A percentile compares a stretch with the other conserved stretches of the same genome.
Conservation (phyloP, 2,113 vertebrate species). For the Candoia aspera region DNA sequence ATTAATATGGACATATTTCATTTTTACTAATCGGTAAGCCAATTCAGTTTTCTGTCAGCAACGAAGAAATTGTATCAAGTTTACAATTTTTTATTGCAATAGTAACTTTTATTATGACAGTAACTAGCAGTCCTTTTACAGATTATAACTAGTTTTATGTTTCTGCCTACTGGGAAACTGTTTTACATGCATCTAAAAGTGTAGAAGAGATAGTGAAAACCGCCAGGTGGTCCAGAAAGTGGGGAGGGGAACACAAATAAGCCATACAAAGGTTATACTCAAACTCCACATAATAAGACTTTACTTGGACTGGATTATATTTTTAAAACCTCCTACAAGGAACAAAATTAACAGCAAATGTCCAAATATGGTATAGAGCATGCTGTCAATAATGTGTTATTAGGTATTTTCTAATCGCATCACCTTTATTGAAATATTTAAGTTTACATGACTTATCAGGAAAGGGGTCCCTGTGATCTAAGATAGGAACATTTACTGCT, state of each 20-base stretch:
- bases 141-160: background rate
- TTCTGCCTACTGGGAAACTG: background rate
- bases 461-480: background rate
- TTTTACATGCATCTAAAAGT: background rate
- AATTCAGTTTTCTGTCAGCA: constrained; percentile 49
- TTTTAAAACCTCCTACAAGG: too few species aligned
- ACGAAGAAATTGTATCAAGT: constrained; percentile 53
- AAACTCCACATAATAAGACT: background rate
- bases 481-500: background rate
- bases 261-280: background rate
- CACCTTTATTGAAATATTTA: too few species aligned
- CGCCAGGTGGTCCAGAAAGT: background rate
- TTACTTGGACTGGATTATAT: background rate
- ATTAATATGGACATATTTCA: constrained; percentile 52
- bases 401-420: too few species aligned
- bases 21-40: constrained; percentile 59
- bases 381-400: too few species aligned
- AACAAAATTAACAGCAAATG: too few species aligned
- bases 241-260: background rate
- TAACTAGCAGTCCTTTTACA: constrained; percentile 16
- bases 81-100: constrained; percentile 51
- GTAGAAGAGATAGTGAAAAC: background rate
- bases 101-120: constrained; percentile 45
- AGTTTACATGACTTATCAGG: background rate
- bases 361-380: too few species aligned